phyloP scores from a whole-genome alignment of 2,113 vertebrate species.

The Xiphophorus couchianus region DNA sequence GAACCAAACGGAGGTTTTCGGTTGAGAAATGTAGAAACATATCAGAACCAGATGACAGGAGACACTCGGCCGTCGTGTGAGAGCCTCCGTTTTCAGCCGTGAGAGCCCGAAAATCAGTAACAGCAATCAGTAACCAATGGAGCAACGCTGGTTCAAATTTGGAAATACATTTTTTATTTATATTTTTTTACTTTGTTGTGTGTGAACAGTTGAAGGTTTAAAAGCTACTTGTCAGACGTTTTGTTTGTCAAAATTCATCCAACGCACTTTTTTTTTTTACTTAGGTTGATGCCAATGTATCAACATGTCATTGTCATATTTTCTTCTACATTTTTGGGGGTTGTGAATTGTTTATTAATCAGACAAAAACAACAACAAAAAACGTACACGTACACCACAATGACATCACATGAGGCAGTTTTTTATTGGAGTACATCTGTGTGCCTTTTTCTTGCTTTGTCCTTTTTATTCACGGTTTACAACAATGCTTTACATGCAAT shows the following conservation, averaged over 20 bases:
- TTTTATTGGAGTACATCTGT: not conserved
- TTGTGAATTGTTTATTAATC: not conserved
- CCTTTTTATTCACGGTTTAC: not conserved
- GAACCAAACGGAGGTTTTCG: conserved; percentile 54
- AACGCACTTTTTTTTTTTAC: not conserved
- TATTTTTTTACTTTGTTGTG: not conserved
- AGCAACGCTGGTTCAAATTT: conserved; percentile 48
- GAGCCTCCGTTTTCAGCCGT: conserved; percentile 33
- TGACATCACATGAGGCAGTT: not conserved
- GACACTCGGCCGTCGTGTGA: conserved; percentile 49
- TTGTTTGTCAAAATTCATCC: not conserved
- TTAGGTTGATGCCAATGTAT: not conserved
- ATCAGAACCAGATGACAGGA: conserved; percentile 72
- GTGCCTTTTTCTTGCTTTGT: not conserved
- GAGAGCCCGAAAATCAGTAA: conserved; percentile 49
- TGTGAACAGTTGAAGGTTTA: not conserved
- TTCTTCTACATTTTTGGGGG: not conserved
- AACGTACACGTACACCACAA: too few relatives aligned
- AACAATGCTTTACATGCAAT: not conserved
- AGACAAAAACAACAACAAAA: not conserved
- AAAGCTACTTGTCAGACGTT: not conserved
- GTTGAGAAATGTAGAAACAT: conserved; percentile 42
- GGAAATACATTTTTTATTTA: conserved; percentile 39
- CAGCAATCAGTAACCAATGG: not conserved
- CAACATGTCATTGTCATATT: not conserved